Percentiles rank a stretch among this genome's conserved stretches.
Evolutionary conservation across 2,113 vertebrate species (phyloP).

Genomic region (Okapia johnstoni): DNA sequence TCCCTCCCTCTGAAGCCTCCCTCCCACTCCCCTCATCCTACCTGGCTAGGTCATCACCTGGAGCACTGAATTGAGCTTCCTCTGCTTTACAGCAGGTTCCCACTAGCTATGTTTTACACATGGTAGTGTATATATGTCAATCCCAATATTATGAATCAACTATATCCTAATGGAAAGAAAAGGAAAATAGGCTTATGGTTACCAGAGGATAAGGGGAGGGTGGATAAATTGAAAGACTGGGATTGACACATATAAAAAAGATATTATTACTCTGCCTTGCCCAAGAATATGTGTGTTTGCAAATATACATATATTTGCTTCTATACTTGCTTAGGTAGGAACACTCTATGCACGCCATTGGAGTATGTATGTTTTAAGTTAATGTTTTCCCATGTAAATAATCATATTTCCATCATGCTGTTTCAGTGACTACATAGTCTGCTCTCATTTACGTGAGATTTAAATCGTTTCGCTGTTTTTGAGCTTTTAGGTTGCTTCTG

Average conservation of each 20-base stretch:
- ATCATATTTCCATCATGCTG: background rate
- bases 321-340: background rate
- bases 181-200: background rate
- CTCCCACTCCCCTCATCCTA: background rate
- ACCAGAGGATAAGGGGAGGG: background rate
- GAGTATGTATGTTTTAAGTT: background rate
- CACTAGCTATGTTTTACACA: background rate
- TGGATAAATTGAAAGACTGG: background rate
- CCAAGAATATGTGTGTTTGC: background rate
- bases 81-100: background rate
- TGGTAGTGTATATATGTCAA: background rate
- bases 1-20: background rate
- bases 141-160: background rate
- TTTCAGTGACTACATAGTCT: background rate
- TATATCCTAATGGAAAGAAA: background rate
- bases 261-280: background rate
- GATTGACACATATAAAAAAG: background rate
- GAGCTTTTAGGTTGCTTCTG: background rate
- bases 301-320: background rate
- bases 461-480: conserved; percentile 4
- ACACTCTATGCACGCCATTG: background rate
- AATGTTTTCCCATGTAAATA: background rate
- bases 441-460: background rate
- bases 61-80: background rate
- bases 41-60: background rate